Evolutionary conservation across 2,888 invertebrate species (phyloP).

Genomic region (Heteromyza rotundicornis): DNA sequence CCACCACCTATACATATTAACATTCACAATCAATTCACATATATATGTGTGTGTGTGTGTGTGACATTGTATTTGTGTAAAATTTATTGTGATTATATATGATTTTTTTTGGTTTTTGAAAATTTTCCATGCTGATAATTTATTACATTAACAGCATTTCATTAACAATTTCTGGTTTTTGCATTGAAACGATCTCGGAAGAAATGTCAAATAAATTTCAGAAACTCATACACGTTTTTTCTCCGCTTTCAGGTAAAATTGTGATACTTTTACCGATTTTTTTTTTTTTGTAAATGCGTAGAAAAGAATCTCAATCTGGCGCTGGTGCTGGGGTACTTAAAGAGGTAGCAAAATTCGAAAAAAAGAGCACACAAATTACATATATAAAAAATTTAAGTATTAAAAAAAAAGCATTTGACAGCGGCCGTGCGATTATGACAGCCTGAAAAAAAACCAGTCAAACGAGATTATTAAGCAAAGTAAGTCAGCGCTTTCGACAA

Average conservation of each 20-base stretch:
- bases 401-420: conserved; percentile 22
- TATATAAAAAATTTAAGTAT: conserved; percentile 10
- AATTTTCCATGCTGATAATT: conserved; percentile 39
- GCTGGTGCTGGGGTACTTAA: neutral
- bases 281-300: conserved; percentile 1
- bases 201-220: neutral
- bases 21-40: neutral
- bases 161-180: neutral
- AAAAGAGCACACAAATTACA: conserved; percentile 13
- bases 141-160: neutral
- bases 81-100: neutral
- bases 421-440: conserved; percentile 20
- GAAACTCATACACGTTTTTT: neutral
- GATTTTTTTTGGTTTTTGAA: conserved; percentile 15
- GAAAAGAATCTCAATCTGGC: too few species aligned
- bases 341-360: conserved; percentile 19
- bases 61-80: neutral
- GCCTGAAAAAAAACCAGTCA: conserved; percentile 47
- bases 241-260: neutral
- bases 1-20: neutral
- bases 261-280: neutral
- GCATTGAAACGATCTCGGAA: neutral
- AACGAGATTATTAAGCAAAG: conserved; percentile 56
- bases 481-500: conserved; percentile 43
- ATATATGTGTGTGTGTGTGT: neutral